These are phyloP conservation scores for Alentia gelatinosa DNA, from an alignment of 2,888 invertebrate genomes.

Conservation along the genomic window DNA sequence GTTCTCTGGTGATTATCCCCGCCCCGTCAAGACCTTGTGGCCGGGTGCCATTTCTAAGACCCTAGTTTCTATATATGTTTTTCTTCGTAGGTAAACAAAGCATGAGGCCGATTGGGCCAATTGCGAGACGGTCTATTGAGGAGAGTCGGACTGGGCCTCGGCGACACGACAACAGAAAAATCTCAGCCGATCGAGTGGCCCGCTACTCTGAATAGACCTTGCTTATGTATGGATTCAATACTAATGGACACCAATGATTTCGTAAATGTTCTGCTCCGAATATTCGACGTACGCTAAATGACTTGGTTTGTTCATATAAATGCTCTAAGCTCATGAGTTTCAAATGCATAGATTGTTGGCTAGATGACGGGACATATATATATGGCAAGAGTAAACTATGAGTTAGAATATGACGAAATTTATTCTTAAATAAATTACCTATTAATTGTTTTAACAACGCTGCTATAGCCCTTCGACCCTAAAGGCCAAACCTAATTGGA, in stretches of 20 bases:
- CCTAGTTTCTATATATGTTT: constrained; percentile 8
- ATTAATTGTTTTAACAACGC: too few species aligned
- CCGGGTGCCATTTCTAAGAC: background rate
- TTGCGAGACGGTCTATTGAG: background rate
- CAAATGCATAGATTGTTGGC: too few species aligned
- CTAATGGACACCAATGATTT: background rate
- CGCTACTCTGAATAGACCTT: background rate
- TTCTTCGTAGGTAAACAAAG: background rate
- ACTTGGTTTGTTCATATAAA: too few species aligned
- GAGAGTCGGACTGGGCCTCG: background rate
- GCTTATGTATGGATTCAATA: background rate
- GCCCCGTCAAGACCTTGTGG: background rate
- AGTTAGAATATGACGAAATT: too few species aligned
- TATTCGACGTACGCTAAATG: too few species aligned
- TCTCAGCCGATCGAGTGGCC: background rate
- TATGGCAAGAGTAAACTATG: too few species aligned
- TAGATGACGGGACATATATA: too few species aligned
- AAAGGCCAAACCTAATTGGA: too few species aligned
- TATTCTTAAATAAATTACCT: too few species aligned
- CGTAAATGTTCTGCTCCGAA: too few species aligned
- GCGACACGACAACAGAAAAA: background rate
- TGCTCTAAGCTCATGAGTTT: too few species aligned
- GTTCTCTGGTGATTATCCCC: background rate
- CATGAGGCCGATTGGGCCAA: background rate
- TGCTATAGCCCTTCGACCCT: too few species aligned